Evolutionary conservation across 2,888 invertebrate genomes (phyloP).

Genomic region (Tuberolachnus salignus): DNA sequence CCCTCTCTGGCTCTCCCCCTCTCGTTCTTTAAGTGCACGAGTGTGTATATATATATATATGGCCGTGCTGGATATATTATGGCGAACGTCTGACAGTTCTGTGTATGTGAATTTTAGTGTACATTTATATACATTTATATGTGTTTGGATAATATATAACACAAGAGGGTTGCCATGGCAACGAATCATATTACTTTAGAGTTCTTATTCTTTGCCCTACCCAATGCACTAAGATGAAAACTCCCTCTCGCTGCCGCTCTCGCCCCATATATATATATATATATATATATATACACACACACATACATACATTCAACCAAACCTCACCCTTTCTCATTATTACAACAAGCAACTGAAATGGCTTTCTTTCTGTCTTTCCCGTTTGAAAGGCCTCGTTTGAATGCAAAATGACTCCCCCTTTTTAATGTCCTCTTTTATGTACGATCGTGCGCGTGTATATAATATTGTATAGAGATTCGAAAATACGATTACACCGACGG

Average conservation of each 20-base stretch:
- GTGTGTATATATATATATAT: constrained; percentile 7
- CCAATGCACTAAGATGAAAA: constrained; percentile 54
- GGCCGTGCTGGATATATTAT: constrained; percentile 48
- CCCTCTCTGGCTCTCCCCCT: constrained; percentile 7
- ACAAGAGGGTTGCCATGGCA: constrained; percentile 54
- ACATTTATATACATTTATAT: constrained; percentile 53
- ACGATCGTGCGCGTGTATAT: constrained; percentile 17
- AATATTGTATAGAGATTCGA: constrained; percentile 23
- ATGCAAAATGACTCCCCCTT: constrained; percentile 55
- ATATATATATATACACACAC: no score
- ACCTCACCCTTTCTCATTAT: constrained; percentile 43
- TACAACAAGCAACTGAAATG: constrained; percentile 54
- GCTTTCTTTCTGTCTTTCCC: constrained; percentile 55
- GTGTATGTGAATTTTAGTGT: constrained; percentile 51
- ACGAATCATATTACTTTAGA: constrained; percentile 57
- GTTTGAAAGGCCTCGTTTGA: constrained; percentile 54
- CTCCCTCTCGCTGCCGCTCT: constrained; percentile 35
- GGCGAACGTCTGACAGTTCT: constrained; percentile 53
- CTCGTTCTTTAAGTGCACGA: constrained; percentile 2
- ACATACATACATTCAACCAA: constrained; percentile 35
- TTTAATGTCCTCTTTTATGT: constrained; percentile 54
- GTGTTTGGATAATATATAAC: constrained; percentile 57
- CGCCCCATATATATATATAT: not conserved
- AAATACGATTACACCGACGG: constrained; percentile 39
- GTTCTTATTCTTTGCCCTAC: constrained; percentile 55